phyloP scores from a whole-genome alignment of 2,113 vertebrate genomes.

The Nothobranchius kuhntae region DNA sequence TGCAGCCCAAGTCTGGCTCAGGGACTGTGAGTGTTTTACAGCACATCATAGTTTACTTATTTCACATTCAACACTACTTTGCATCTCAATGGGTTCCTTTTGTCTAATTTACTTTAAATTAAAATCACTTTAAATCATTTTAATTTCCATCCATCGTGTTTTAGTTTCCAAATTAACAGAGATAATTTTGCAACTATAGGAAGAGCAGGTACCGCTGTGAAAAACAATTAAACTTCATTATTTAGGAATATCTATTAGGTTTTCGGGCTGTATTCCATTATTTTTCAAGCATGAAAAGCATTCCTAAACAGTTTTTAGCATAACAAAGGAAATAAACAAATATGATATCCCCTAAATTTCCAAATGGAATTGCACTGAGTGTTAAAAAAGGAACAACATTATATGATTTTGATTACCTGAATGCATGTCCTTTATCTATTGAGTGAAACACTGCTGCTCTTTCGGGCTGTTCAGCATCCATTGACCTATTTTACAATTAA shows the following conservation, averaged over 20 bases:
- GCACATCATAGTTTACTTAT: not conserved
- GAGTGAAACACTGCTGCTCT: not conserved
- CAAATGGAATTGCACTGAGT: no score
- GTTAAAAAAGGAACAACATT: no score
- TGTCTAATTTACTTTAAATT: not conserved
- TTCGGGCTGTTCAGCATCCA: not conserved
- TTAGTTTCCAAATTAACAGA: not conserved
- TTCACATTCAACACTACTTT: not conserved
- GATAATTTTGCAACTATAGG: not conserved
- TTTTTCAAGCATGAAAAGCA: no score
- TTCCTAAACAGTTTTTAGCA: no score
- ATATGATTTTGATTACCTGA: not conserved
- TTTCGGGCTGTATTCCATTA: not conserved
- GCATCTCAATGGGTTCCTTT: not conserved
- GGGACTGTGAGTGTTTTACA: not conserved
- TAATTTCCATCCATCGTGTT: not conserved
- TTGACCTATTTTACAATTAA: constrained; percentile 2
- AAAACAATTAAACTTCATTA: not conserved
- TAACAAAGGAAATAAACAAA: not conserved
- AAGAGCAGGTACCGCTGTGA: not conserved
- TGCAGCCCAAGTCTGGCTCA: no score
- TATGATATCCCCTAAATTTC: no score
- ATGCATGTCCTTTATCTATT: not conserved
- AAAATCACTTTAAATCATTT: not conserved
- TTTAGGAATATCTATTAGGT: not conserved